A percentile compares a stretch with the other conserved stretches of the same genome.
Evolutionary conservation across 2,888 invertebrate species (phyloP).

Genomic region (Hyalella azteca): DNA sequence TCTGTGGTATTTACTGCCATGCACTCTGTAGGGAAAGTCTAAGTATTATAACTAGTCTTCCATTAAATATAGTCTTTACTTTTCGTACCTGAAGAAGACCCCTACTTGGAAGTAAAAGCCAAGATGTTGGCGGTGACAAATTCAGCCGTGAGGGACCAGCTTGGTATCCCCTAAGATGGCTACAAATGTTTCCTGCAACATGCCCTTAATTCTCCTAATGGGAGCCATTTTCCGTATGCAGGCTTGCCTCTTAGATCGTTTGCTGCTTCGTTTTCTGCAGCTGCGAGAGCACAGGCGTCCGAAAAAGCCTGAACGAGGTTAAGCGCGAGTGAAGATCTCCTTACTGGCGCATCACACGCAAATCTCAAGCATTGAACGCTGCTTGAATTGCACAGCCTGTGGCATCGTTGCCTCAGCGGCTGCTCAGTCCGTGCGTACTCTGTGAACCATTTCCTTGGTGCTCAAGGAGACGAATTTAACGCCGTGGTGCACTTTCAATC

Average conservation of each 20-base stretch:
- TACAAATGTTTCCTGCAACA: background rate
- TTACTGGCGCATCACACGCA: background rate
- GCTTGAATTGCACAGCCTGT: too few species aligned
- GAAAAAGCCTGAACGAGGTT: background rate
- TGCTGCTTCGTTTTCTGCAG: background rate
- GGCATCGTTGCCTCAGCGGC: too few species aligned
- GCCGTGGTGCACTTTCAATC: too few species aligned
- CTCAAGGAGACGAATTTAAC: too few species aligned
- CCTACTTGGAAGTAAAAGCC: background rate
- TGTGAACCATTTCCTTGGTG: too few species aligned
- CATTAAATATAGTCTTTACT: too few species aligned
- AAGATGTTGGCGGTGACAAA: background rate
- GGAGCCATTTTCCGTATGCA: background rate
- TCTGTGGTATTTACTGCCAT: too few species aligned
- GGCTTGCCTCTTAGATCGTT: background rate
- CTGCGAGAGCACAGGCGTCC: background rate
- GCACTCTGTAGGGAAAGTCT: too few species aligned
- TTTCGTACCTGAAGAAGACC: background rate
- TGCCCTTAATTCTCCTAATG: slow-evolving; percentile 11
- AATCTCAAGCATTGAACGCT: background rate
- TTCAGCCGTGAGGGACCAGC: background rate
- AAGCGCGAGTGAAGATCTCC: background rate
- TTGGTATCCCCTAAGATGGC: background rate
- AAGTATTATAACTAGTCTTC: too few species aligned
- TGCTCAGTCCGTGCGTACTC: too few species aligned